phyloP scores from a whole-genome alignment of 2,797 vertebrate genomes.

The Falco biarmicus region DNA sequence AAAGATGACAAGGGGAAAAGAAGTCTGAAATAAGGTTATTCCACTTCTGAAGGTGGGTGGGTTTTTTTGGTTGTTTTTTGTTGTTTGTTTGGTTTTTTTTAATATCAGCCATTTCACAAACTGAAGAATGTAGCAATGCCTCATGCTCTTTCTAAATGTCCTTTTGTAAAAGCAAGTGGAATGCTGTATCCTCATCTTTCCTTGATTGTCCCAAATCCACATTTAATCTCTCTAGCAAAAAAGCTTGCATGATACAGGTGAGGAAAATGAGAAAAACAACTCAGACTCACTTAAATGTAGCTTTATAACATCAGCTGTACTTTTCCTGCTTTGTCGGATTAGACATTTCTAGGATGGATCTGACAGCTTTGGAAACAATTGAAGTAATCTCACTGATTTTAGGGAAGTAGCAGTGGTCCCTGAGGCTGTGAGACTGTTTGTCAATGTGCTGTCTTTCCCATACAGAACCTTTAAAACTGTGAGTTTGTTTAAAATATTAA shows the following conservation, averaged over 20 bases:
- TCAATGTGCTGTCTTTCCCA: not conserved
- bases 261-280: not conserved
- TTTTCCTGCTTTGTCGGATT: not conserved
- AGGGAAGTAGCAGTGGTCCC: not conserved
- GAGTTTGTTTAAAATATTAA: not conserved
- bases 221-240: not conserved
- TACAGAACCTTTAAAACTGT: not conserved
- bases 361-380: not conserved
- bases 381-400: not conserved
- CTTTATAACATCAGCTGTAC: not conserved
- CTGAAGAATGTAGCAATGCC: not conserved
- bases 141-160: not conserved
- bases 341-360: not conserved
- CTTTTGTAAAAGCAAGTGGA: not conserved
- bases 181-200: not conserved
- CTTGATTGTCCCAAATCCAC: not conserved
- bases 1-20: not conserved
- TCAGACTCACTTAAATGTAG: not conserved
- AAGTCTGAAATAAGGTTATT: constrained; percentile 8
- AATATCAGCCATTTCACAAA: not conserved
- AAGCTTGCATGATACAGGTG: not conserved
- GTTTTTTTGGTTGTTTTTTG: not conserved
- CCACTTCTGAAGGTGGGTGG: not conserved
- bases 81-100: not conserved
- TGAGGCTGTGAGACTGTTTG: not conserved